A percentile compares a stretch with the other conserved stretches of the same genome.
Conservation (phyloP, 2,797 vertebrate genomes). For the Pseudochaenichthys georgianus region DNA sequence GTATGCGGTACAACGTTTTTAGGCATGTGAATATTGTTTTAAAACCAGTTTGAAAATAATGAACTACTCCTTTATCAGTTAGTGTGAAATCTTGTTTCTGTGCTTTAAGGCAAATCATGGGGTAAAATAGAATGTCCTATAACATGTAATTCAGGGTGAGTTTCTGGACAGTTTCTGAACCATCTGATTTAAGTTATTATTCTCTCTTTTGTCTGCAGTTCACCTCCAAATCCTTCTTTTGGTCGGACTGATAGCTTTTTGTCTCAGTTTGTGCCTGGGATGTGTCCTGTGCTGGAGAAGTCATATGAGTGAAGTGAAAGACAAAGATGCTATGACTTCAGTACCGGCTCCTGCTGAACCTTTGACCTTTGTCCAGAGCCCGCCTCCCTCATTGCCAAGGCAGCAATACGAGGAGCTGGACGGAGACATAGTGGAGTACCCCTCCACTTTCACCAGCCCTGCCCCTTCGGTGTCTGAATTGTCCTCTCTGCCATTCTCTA, state of each 20-base stretch:
- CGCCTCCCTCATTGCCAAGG: constrained; percentile 46
- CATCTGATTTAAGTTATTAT: constrained; percentile 16
- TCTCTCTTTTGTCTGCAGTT: constrained; percentile 72
- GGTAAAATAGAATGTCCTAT: not conserved
- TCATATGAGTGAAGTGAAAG: constrained; percentile 33
- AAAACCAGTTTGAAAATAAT: not conserved
- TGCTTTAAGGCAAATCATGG: not conserved
- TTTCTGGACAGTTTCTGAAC: not conserved
- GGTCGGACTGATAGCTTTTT: constrained; percentile 83
- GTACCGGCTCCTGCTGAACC: constrained; percentile 37
- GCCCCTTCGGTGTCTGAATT: constrained; percentile 64
- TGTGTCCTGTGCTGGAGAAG: constrained; percentile 84
- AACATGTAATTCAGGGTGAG: constrained; percentile 20
- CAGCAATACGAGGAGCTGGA: constrained; percentile 75
- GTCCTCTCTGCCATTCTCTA: constrained; percentile 25
- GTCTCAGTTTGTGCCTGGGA: constrained; percentile 83
- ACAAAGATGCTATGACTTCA: constrained; percentile 59
- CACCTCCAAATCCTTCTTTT: constrained; percentile 86
- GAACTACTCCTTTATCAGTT: not conserved
- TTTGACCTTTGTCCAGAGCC: constrained; percentile 38
- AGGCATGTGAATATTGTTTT: not conserved
- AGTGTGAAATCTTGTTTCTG: not conserved
- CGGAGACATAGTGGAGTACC: constrained; percentile 73
- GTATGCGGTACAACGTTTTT: not conserved
- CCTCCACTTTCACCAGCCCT: constrained; percentile 68